Evolutionary conservation across 2,113 vertebrate genomes (phyloP).

Genomic region (Nesoenas mayeri): DNA sequence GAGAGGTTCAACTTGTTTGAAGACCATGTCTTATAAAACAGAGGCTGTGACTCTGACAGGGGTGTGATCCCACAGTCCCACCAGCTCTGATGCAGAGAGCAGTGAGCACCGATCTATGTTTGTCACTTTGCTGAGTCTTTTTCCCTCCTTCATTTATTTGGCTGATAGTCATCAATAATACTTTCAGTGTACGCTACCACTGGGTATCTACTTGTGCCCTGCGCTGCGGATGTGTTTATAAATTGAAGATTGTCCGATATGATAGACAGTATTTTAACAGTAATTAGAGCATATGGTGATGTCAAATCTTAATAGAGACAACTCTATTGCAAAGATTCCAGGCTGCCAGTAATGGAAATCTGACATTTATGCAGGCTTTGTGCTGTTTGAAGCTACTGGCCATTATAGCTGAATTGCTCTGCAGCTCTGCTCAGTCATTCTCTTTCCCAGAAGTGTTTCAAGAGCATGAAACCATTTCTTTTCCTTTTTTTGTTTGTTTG

Average conservation of each 20-base stretch:
- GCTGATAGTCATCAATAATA: background rate
- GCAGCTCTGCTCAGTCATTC: constrained; percentile 3
- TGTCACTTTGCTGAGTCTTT: background rate
- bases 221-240: background rate
- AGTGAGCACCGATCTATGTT: background rate
- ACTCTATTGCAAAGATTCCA: constrained; percentile 27
- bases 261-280: constrained; percentile 42
- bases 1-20: background rate
- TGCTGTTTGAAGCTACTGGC: constrained; percentile 60
- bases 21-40: background rate
- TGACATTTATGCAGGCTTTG: constrained; percentile 58
- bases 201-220: background rate
- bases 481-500: constrained; percentile 26
- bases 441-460: constrained; percentile 54
- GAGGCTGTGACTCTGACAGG: background rate
- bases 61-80: background rate
- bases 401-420: constrained; percentile 48
- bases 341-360: constrained; percentile 46
- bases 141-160: background rate
- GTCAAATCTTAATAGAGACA: constrained; percentile 5
- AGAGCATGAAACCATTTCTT: constrained; percentile 28
- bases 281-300: constrained; percentile 54
- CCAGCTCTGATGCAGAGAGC: background rate
- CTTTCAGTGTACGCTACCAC: background rate
- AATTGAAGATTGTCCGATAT: constrained; percentile 5